A percentile compares a stretch with the other conserved stretches of the same genome.
These are phyloP conservation scores for Sycophila sp. DNA, from an alignment of 1,140 invertebrate species.

Conservation along the genomic window DNA sequence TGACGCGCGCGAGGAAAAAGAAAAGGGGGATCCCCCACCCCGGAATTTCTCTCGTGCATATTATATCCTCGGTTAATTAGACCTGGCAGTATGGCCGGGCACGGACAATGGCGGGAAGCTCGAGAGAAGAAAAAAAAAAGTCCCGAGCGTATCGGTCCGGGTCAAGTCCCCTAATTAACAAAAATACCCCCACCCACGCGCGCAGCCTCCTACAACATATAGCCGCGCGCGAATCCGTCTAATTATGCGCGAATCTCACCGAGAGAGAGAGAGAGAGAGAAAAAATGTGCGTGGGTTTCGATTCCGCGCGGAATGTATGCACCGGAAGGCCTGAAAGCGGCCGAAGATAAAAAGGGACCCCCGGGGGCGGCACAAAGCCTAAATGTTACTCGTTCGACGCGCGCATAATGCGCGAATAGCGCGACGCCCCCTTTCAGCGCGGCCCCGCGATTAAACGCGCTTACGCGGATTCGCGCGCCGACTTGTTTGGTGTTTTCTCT, in stretches of 20 bases:
- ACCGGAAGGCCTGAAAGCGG: not conserved
- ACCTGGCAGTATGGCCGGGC: not conserved
- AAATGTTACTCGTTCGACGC: conserved; percentile 53
- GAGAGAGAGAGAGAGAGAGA: not conserved
- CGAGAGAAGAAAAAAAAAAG: conserved; percentile 2
- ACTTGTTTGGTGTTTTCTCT: not conserved
- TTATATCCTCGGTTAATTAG: conserved; percentile 31
- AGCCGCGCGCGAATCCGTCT: conserved; percentile 48
- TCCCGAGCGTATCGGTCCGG: conserved; percentile 26
- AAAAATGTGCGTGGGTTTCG: not conserved
- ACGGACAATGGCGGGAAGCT: conserved; percentile 2
- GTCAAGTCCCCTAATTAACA: conserved; percentile 15
- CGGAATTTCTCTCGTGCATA: too few species aligned
- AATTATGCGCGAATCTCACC: conserved; percentile 48
- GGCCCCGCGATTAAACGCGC: not conserved
- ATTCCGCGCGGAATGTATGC: not conserved
- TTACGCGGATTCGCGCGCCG: not conserved
- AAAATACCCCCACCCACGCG: not conserved
- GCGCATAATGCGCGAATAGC: conserved; percentile 1
- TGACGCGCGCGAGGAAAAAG: not conserved
- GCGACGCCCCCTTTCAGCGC: not conserved
- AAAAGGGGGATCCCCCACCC: not conserved
- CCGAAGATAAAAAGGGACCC: not conserved
- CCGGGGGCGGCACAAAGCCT: conserved; percentile 43
- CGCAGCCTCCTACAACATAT: not conserved